Conservation (phyloP, 2,797 vertebrate genomes). For the Siniperca undulata region DNA sequence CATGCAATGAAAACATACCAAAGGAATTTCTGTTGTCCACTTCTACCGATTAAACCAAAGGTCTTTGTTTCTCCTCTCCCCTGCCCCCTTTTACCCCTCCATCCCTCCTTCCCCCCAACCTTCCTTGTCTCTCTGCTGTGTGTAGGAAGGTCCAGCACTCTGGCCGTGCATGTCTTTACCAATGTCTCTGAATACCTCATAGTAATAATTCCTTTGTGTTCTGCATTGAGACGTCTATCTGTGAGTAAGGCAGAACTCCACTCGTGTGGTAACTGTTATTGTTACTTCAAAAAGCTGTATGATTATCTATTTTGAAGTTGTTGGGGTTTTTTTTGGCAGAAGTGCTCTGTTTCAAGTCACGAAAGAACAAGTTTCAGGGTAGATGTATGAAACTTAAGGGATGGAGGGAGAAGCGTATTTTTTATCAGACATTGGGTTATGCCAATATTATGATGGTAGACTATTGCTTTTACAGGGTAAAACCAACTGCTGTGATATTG, state of each 20-base stretch:
- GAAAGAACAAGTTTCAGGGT: constrained; percentile 89
- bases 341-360: constrained; percentile 89
- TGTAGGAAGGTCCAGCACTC: constrained; percentile 85
- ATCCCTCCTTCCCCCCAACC: constrained; percentile 74
- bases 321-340: constrained; percentile 79
- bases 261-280: constrained; percentile 94
- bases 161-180: constrained; percentile 96
- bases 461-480: constrained; percentile 98
- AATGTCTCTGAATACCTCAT: constrained; percentile 99
- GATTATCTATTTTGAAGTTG: constrained; percentile 94
- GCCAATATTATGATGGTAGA: constrained; percentile 87
- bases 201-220: constrained; percentile 97
- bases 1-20: constrained; percentile 99
- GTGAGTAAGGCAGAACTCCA: constrained; percentile 95
- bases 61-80: constrained; percentile 82
- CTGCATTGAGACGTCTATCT: constrained; percentile 95
- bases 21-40: constrained; percentile 92
- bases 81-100: constrained; percentile 73
- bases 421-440: constrained; percentile 89
- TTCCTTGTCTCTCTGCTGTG: constrained; percentile 77
- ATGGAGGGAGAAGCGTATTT: constrained; percentile 88
- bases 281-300: constrained; percentile 93
- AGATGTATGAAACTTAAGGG: constrained; percentile 87
- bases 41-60: constrained; percentile 98
- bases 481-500: constrained; percentile 96